phyloP scores from a whole-genome alignment of 2,797 vertebrate species.

The Tapera naevia region DNA sequence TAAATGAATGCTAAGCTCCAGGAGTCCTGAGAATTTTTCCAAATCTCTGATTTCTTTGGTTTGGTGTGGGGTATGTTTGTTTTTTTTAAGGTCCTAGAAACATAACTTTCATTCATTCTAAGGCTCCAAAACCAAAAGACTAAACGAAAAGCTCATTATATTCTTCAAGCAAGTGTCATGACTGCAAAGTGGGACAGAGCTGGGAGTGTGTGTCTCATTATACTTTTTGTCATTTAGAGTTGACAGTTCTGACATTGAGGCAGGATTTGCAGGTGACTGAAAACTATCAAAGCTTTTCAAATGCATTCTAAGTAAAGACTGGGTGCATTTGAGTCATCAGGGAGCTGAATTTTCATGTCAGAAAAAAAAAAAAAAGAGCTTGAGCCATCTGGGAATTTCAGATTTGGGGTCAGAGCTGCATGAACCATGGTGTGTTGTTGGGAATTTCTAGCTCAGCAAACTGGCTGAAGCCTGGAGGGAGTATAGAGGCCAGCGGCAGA shows the following conservation, averaged over 20 bases:
- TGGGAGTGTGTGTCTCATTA: background rate
- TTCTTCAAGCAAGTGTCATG: background rate
- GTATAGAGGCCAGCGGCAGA: background rate
- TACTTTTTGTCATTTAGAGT: background rate
- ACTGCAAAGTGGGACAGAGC: background rate
- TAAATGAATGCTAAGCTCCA: background rate
- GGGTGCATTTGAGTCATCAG: background rate
- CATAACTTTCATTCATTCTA: background rate
- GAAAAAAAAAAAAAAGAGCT: background rate
- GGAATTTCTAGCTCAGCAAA: conserved; percentile 57
- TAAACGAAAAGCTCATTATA: background rate
- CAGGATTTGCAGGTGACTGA: background rate
- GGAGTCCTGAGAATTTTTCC: background rate
- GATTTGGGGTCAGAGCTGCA: conserved; percentile 12
- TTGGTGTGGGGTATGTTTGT: background rate
- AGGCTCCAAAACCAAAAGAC: background rate
- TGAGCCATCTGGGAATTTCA: conserved; percentile 5
- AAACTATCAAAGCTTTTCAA: background rate
- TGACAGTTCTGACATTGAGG: background rate
- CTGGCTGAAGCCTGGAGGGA: background rate
- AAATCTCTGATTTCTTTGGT: background rate
- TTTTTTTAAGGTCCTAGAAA: background rate
- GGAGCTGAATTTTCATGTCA: background rate
- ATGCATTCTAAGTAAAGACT: background rate
- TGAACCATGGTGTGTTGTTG: background rate